Base-by-base conservation (phyloP, 1,140 invertebrate genomes). In the Papilio polytes region DNA sequence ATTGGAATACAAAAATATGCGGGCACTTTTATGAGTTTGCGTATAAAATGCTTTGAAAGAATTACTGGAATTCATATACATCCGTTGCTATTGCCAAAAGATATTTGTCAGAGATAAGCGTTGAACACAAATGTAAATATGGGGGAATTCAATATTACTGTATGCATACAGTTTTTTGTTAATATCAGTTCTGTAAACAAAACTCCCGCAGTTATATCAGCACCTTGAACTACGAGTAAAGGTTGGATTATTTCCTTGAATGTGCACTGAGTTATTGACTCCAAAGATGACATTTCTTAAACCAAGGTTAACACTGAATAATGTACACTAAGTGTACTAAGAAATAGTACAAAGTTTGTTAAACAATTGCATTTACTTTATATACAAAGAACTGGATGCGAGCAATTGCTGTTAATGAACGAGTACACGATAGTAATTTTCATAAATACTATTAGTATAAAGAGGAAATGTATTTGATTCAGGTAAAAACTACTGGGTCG, bases 101-200 rank as follows among this genome's bases (percentile, higher is more conserved):
- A 59, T 85, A 83, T 84, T 85, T 84, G 81, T 79, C 66, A 41
- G 63, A 80, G 85, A 86, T 88, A 88, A 85, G 51, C 48, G n/a
- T n/a, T 26, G 48, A 76, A 76, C 48, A 15, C 26, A 31, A 76
- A 76, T 76, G 74, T 31, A 76, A 76, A 76, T 76, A 76, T 51
- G 46, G 74, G 74, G 74, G 74, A 76, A 51, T 76, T 53, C 20
- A 70, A 36, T 70, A 70, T 70, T 70, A 36, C 63, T 31, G 63
- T 36, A 70, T 70, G 13, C 26, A 70, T 9, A 70, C 12, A 31
- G 22, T 31, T 70, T 70, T 70, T 70, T 63, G 59, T 63, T 63
- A 63, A 63, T 63, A 63, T 63, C 59, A 26, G 20, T 63, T 63
- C 59, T 26, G 10, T 63, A 63, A 63, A 2, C 59, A 26, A 31